Percentiles rank a stretch among this genome's conserved stretches.
phyloP scores from a whole-genome alignment of 2,113 vertebrate species.

The Cranoglanis bouderius region DNA sequence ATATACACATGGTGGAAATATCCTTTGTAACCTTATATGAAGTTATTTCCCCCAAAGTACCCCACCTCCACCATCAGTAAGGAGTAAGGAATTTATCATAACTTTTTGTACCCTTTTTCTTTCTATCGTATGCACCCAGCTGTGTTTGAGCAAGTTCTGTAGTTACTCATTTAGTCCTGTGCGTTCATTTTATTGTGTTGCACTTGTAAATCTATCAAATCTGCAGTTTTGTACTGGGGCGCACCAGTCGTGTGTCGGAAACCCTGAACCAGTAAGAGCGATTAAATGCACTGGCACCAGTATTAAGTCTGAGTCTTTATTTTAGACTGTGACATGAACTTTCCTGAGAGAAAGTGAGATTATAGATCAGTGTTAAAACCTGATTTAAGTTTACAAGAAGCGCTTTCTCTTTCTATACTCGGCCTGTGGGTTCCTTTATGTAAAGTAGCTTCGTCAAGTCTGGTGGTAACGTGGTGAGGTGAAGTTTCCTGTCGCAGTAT shows the following conservation, averaged over 20 bases:
- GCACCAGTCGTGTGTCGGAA: not conserved
- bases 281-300: not conserved
- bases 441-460: not conserved
- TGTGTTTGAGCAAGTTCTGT: not conserved
- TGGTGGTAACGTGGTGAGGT: not conserved
- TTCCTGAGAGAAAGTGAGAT: not conserved
- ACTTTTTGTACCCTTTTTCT: not conserved
- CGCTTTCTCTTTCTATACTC: not conserved
- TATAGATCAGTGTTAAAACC: not conserved
- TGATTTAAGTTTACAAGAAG: not conserved
- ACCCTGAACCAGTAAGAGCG: not conserved
- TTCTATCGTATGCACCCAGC: not conserved
- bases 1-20: conserved; percentile 35
- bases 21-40: conserved; percentile 58
- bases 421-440: not conserved
- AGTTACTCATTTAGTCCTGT: not conserved
- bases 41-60: conserved; percentile 39
- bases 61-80: not conserved
- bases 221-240: not conserved
- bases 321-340: not conserved
- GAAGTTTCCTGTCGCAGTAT: not conserved
- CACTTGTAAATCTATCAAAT: not conserved
- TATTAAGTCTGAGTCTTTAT: not conserved
- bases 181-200: not conserved
- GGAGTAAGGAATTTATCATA: not conserved